A percentile compares a stretch with the other conserved stretches of the same genome.
Evolutionary conservation across 2,797 vertebrate species (phyloP).

Genomic region (Gorsachius magnificus): DNA sequence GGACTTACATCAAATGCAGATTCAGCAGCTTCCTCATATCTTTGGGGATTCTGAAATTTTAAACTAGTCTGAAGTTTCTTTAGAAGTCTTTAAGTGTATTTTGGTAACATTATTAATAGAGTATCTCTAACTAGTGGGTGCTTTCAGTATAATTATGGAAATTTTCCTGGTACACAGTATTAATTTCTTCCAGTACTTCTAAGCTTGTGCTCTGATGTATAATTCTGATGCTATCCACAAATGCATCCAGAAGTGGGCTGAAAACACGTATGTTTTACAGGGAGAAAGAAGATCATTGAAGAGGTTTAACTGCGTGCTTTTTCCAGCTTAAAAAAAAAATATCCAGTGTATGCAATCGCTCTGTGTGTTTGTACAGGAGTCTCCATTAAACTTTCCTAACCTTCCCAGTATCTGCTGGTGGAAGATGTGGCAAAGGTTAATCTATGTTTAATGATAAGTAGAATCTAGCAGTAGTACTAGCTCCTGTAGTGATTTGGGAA

Average conservation of each 20-base stretch:
- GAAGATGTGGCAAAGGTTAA: not conserved
- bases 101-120: constrained; percentile 60
- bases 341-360: not conserved
- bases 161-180: not conserved
- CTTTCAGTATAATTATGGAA: constrained; percentile 50
- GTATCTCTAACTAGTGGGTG: constrained; percentile 45
- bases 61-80: constrained; percentile 52
- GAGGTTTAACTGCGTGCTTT: not conserved
- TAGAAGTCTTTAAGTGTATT: constrained; percentile 41
- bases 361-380: not conserved
- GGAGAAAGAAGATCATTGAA: not conserved
- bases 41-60: constrained; percentile 40
- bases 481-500: not conserved
- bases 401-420: not conserved
- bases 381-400: not conserved
- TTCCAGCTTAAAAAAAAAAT: not conserved
- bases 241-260: not conserved
- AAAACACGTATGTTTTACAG: not conserved
- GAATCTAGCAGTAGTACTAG: not conserved
- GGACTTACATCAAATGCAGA: constrained; percentile 31
- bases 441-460: not conserved
- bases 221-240: not conserved
- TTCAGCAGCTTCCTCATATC: not conserved
- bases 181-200: not conserved
- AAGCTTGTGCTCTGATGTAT: not conserved